Evolutionary conservation across 2,797 vertebrate species (phyloP).

Genomic region (Lithobates pipiens): DNA sequence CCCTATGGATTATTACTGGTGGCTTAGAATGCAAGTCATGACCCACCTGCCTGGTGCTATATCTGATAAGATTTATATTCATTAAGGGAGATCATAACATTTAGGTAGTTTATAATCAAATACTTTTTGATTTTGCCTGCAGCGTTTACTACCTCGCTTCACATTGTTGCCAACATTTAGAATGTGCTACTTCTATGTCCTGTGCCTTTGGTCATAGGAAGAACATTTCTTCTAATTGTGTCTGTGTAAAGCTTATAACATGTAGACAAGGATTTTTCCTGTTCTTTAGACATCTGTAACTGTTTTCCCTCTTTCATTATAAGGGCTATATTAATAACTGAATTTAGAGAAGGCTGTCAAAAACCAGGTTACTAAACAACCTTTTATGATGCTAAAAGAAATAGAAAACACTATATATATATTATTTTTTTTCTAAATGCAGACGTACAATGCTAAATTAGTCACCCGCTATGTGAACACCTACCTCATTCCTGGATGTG

Average conservation of each 20-base stretch:
- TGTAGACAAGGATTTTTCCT: neutral
- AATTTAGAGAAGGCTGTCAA: too few relatives aligned
- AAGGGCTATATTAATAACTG: too few relatives aligned
- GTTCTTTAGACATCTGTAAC: too few relatives aligned
- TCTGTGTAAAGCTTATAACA: neutral
- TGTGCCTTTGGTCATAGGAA: neutral
- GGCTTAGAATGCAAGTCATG: conserved; percentile 82
- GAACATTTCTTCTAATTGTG: neutral
- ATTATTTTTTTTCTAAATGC: too few relatives aligned
- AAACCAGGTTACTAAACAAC: too few relatives aligned
- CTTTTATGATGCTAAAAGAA: too few relatives aligned
- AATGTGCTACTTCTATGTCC: neutral
- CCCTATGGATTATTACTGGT: conserved; percentile 85
- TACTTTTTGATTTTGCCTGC: neutral
- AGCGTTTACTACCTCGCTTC: conserved; percentile 18
- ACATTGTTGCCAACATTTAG: neutral
- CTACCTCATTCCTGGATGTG: too few relatives aligned
- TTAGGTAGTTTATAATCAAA: neutral
- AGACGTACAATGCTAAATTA: too few relatives aligned
- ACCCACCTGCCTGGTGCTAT: conserved; percentile 79
- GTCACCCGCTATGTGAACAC: too few relatives aligned
- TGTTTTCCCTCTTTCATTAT: too few relatives aligned
- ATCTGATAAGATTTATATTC: conserved; percentile 77
- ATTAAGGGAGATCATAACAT: conserved; percentile 62
- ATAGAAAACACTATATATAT: too few relatives aligned